These are phyloP conservation scores for Ceyx erithaca DNA, from an alignment of 2,797 vertebrate species.

Conservation along the genomic window DNA sequence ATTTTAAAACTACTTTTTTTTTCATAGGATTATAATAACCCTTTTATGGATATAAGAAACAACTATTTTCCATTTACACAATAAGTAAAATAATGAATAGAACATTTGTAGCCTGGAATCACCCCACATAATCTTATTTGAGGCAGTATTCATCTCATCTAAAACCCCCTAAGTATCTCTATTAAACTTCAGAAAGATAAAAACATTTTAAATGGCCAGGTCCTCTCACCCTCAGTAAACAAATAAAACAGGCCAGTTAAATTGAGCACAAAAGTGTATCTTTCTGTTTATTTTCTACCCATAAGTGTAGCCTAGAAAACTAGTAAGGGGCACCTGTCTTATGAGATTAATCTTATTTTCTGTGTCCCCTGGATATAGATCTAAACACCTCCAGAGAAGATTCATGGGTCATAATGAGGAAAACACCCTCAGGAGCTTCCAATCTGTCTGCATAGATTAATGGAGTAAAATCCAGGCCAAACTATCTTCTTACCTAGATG, in stretches of 20 bases:
- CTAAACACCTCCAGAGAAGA: not conserved
- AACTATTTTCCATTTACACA: not conserved
- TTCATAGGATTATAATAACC: not conserved
- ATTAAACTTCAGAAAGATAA: not conserved
- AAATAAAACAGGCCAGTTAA: not conserved
- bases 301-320: not conserved
- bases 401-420: not conserved
- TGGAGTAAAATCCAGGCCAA: not conserved
- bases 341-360: not conserved
- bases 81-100: not conserved
- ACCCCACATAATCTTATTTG: not conserved
- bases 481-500: not conserved
- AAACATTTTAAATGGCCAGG: not conserved
- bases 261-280: not conserved
- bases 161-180: not conserved
- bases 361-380: not conserved
- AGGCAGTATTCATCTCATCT: not conserved
- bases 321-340: not conserved
- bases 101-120: not conserved
- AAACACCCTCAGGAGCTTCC: not conserved
- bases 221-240: not conserved
- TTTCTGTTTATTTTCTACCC: not conserved
- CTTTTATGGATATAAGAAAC: not conserved
- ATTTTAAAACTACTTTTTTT: not conserved
- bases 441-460: not conserved